Conservation (phyloP, 2,888 invertebrate genomes). For the Drosophila melanosoma region DNA sequence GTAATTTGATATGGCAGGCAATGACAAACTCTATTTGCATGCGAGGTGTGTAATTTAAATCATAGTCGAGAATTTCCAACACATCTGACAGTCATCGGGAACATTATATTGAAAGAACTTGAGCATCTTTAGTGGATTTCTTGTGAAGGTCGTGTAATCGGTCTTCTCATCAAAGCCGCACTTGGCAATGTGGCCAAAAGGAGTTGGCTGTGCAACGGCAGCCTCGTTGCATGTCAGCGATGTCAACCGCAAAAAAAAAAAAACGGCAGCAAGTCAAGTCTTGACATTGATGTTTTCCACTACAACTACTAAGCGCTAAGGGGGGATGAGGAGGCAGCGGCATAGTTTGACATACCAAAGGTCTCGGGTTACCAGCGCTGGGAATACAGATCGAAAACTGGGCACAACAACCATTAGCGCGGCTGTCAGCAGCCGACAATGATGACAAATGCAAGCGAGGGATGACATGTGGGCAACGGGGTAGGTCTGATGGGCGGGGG, state of each 20-base stretch:
- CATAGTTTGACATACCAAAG: slow-evolving; percentile 66
- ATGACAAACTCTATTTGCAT: slow-evolving; percentile 1
- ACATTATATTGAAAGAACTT: neutral
- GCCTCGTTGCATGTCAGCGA: slow-evolving; percentile 41
- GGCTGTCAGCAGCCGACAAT: slow-evolving; percentile 51
- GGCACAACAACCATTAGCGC: slow-evolving; percentile 58
- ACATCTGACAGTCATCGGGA: slow-evolving; percentile 6
- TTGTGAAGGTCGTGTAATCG: slow-evolving; percentile 19
- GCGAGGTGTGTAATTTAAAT: slow-evolving; percentile 6
- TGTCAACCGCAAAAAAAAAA: slow-evolving; percentile 66
- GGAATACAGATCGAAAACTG: slow-evolving; percentile 56
- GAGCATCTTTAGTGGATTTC: neutral
- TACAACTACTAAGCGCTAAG: too few species aligned
- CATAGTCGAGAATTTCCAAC: neutral
- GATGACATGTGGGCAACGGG: neutral
- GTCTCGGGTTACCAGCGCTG: slow-evolving; percentile 70
- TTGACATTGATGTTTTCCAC: slow-evolving; percentile 65
- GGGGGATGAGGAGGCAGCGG: neutral
- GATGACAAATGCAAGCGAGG: slow-evolving; percentile 42
- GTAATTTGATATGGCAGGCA: slow-evolving; percentile 57
- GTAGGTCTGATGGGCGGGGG: neutral
- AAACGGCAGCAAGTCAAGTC: slow-evolving; percentile 50
- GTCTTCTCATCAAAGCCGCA: slow-evolving; percentile 29
- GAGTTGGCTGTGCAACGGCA: slow-evolving; percentile 19
- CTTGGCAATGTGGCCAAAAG: slow-evolving; percentile 38